Evolutionary conservation across 2,888 invertebrate genomes (phyloP), one percentile per base, ranked within the genome.

Genomic region (Limnephilus auricula): DNA sequence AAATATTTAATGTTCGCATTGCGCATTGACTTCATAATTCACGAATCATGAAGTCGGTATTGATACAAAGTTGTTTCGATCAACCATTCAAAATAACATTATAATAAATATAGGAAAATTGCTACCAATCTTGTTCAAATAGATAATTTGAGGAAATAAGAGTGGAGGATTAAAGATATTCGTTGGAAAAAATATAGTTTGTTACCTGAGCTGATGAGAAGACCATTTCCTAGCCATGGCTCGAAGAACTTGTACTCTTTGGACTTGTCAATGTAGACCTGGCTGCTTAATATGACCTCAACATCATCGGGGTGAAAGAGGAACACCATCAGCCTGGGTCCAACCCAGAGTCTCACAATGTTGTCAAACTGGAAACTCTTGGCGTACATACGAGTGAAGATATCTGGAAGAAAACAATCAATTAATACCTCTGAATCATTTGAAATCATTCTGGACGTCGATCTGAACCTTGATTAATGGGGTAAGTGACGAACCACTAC

Each of bases 171-270:
- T 3, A 80, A 32, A n/a, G 30, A 80, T 2, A 30, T 3, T 80
- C 1, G 18, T 13, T 10, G 79, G 4, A 18, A 18, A 50, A 50
- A 25, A 18, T 6, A 5, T 65, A 0, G 13, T 87, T 31, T 78
- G 94, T 94, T 94, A 97, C 98, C 98, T 93, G 97, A 97, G 93
- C 98, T 98, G 94, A 98, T 98, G 45, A 98, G 96, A 13, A 98
- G 97, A 94, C 98, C 98, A 94, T 98, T 97, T 94, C 98, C 98
- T 92, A 98, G 96, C 98, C 98, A 98, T 79, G 98, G 98, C 94
- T 98, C 97, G 95, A 98, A 98, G 95, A 98, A 97, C 93, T 96
- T 96, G 95, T 98, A 98, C 94, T 98, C 98, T 18, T 96, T 95
- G 37, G 98, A 97, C 94, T 98, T 98, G 95, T 98, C 98, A 93